Conservation (phyloP, 1,140 invertebrate species). For the Micrasema longulum region DNA sequence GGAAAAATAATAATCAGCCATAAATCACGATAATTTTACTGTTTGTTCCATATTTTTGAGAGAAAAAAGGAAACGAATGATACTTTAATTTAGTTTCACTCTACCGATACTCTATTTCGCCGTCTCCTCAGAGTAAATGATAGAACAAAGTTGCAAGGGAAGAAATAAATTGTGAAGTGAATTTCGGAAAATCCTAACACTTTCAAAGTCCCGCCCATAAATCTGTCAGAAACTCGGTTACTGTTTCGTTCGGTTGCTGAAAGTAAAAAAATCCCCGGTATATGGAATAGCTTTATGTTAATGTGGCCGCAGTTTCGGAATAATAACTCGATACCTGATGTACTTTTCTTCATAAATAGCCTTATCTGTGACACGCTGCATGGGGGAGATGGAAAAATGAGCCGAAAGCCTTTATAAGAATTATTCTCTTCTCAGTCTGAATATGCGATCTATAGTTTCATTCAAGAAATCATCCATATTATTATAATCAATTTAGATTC, state of each 20-base stretch:
- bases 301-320: constrained; percentile 41
- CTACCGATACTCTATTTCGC: too few relatives aligned
- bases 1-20: too few relatives aligned
- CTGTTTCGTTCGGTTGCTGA: constrained; percentile 18
- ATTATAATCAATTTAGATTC: too few relatives aligned
- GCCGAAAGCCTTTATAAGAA: not conserved
- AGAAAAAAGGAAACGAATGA: not conserved
- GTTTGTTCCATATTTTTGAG: not conserved
- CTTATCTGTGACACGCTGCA: constrained; percentile 41
- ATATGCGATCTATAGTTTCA: too few relatives aligned
- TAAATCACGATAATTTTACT: too few relatives aligned
- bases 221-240: constrained; percentile 17
- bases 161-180: constrained; percentile 22
- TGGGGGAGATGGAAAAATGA: constrained; percentile 17
- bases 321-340: constrained; percentile 46
- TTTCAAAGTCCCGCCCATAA: constrained; percentile 5
- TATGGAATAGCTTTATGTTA: constrained; percentile 32
- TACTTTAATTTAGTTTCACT: constrained; percentile 4
- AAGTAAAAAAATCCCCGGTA: constrained; percentile 24
- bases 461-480: too few relatives aligned
- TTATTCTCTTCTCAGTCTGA: too few relatives aligned
- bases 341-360: constrained; percentile 47
- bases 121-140: not conserved
- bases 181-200: constrained; percentile 3
- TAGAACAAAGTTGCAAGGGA: constrained; percentile 11